Conservation (phyloP, 2,888 invertebrate species). For the Lepetodrilus schrolli region DNA sequence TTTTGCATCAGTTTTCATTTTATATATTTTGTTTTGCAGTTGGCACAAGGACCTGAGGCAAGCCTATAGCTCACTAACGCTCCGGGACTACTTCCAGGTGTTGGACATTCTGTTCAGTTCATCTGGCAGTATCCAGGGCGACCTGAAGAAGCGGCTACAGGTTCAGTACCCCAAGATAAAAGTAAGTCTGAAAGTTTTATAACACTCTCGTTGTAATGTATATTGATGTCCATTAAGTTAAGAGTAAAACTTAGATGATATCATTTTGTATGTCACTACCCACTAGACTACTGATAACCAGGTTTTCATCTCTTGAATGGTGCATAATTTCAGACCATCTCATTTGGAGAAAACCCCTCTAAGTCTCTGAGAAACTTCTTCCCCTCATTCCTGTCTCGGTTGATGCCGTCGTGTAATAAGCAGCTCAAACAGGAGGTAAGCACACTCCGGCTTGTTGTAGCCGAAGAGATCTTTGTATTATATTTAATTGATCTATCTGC, state of each 20-base stretch:
- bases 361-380: constrained; percentile 76
- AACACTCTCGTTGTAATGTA: too few species aligned
- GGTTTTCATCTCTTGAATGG: too few species aligned
- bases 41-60: constrained; percentile 55
- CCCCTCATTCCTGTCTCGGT: constrained; percentile 82
- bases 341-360: constrained; percentile 66
- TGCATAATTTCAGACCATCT: constrained; percentile 69
- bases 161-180: constrained; percentile 73
- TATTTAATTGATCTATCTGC: neutral
- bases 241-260: too few species aligned
- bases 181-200: too few species aligned
- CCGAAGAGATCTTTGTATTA: neutral
- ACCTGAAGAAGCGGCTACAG: constrained; percentile 69
- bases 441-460: constrained; percentile 23
- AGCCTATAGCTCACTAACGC: constrained; percentile 63
- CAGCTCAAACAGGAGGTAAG: constrained; percentile 78
- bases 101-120: constrained; percentile 70
- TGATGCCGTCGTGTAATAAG: constrained; percentile 78
- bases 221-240: too few species aligned
- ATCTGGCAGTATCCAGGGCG: constrained; percentile 58
- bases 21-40: constrained; percentile 47
- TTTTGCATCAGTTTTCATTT: neutral
- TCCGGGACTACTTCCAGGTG: constrained; percentile 73
- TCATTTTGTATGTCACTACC: too few species aligned
- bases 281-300: too few species aligned